Evolutionary conservation across 2,113 vertebrate genomes (phyloP).

Genomic region (Hystrix brachyura): DNA sequence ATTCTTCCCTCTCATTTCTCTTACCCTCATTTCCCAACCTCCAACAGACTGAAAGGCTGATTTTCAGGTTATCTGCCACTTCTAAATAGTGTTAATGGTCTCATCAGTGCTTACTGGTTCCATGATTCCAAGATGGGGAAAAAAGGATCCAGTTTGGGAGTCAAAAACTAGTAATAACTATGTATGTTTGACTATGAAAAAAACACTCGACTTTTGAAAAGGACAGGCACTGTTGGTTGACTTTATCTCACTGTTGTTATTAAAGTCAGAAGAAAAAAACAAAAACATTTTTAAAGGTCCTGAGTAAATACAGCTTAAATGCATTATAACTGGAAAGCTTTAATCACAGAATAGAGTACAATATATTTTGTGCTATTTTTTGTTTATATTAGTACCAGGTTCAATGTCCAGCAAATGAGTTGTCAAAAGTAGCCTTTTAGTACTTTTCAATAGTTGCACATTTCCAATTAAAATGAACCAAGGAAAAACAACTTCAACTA

Average conservation of each 20-base stretch:
- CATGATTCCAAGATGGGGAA: neutral
- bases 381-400: neutral
- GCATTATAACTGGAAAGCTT: neutral
- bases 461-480: neutral
- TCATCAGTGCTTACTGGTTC: neutral
- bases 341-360: neutral
- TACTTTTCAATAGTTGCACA: slow-evolving; percentile 30
- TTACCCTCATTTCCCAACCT: neutral
- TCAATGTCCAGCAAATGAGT: slow-evolving; percentile 9
- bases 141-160: neutral
- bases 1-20: neutral
- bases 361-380: slow-evolving; percentile 34
- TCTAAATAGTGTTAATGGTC: neutral
- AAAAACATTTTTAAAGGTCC: neutral
- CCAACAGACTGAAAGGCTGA: neutral
- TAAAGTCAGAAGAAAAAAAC: neutral
- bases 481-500: slow-evolving; percentile 6
- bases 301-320: neutral
- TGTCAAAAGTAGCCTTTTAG: neutral
- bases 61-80: neutral
- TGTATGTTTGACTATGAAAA: neutral
- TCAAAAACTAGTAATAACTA: neutral
- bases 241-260: neutral
- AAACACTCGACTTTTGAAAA: neutral
- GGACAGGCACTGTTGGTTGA: neutral